phyloP scores from a whole-genome alignment of 2,113 vertebrate genomes.

The Cardinalis cardinalis region DNA sequence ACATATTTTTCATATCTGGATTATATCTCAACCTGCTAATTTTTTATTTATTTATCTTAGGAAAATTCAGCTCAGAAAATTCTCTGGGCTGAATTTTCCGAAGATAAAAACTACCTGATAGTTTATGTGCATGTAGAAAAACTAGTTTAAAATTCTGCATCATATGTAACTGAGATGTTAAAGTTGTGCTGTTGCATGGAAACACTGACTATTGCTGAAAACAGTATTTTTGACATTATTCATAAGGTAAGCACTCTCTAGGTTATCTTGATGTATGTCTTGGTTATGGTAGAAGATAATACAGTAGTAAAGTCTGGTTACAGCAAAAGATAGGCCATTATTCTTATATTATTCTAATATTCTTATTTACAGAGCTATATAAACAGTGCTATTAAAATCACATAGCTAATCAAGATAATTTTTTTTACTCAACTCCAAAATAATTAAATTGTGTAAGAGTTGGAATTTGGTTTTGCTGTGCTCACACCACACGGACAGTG shows the following conservation, averaged over 20 bases:
- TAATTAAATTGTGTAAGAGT: background rate
- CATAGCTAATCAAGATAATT: background rate
- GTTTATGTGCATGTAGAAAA: background rate
- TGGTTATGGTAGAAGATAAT: background rate
- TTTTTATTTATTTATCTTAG: background rate
- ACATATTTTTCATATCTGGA: background rate
- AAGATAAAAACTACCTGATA: background rate
- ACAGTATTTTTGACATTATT: background rate
- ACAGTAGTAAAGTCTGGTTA: background rate
- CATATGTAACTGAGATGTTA: background rate
- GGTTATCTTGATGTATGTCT: background rate
- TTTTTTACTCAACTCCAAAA: background rate
- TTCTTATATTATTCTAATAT: background rate
- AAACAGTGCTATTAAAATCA: background rate
- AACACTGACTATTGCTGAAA: background rate
- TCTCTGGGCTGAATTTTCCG: background rate
- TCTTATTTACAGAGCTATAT: background rate
- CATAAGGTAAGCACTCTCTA: background rate
- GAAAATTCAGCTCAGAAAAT: too few species aligned
- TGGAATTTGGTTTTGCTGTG: background rate
- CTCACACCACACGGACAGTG: background rate
- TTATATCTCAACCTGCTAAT: background rate
- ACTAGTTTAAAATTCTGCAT: background rate
- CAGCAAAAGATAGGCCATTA: background rate
- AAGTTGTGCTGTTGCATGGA: background rate